phyloP scores from a whole-genome alignment of 1,140 invertebrate genomes.

The Pantala flavescens region DNA sequence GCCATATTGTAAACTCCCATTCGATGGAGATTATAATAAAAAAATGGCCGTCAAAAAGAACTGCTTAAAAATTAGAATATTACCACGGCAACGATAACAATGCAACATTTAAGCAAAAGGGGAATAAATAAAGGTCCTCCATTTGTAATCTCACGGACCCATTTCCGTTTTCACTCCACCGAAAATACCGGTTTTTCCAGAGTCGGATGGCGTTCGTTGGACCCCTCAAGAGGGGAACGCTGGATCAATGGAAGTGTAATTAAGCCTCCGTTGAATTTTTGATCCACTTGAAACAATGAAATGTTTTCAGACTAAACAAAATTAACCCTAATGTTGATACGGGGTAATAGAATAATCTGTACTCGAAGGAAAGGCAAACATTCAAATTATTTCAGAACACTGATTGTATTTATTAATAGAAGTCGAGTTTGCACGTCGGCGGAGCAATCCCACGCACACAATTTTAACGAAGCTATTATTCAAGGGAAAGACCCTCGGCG shows the following conservation, averaged over 20 bases:
- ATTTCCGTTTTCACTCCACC: too few species aligned
- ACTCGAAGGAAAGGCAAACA: constrained; percentile 20
- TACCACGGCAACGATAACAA: too few species aligned
- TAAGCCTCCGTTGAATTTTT: constrained; percentile 24
- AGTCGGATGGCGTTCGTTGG: too few species aligned
- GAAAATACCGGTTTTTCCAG: too few species aligned
- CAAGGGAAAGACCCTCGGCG: neutral
- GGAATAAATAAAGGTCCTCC: too few species aligned
- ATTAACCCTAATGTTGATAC: constrained; percentile 30
- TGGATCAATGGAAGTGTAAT: constrained; percentile 16
- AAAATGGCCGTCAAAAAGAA: too few species aligned
- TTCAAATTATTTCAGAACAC: constrained; percentile 24
- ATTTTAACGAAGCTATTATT: constrained; percentile 4
- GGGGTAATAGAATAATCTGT: constrained; percentile 25
- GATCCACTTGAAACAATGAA: constrained; percentile 23
- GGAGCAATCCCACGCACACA: neutral
- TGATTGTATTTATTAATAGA: constrained; percentile 24
- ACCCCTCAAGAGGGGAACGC: neutral
- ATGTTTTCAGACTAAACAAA: constrained; percentile 32
- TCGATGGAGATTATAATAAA: too few species aligned
- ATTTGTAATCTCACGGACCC: too few species aligned
- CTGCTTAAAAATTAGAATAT: too few species aligned
- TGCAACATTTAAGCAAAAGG: too few species aligned
- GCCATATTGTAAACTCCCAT: too few species aligned
- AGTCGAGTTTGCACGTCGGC: neutral